These are phyloP conservation scores for Melieria picta DNA, from an alignment of 2,888 invertebrate genomes.

Conservation along the genomic window DNA sequence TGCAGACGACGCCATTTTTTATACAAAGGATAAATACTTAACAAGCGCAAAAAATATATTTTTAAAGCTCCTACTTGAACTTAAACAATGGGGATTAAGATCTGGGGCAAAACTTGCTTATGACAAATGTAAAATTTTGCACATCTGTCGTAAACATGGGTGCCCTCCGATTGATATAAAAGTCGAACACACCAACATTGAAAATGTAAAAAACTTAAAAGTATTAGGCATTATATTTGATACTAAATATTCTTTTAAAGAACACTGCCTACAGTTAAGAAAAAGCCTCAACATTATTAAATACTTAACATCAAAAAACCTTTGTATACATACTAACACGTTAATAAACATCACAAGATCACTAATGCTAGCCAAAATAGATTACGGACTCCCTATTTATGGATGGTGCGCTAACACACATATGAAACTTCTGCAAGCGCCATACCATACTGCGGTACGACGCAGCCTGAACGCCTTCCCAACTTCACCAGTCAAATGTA, in stretches of 20 bases:
- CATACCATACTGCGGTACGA: conserved; percentile 15
- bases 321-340: conserved; percentile 5
- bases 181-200: neutral
- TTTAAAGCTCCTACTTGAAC: conserved; percentile 9
- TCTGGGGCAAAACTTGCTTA: conserved; percentile 6
- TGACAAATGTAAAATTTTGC: conserved; percentile 19
- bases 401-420: conserved; percentile 12
- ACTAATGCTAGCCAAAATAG: conserved; percentile 16
- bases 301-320: conserved; percentile 3
- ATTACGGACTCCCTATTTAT: conserved; percentile 14
- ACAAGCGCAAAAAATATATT: conserved; percentile 1
- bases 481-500: conserved; percentile 16
- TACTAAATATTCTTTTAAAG: conserved; percentile 11
- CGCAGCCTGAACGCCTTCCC: conserved; percentile 14
- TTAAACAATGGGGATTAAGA: conserved; percentile 4
- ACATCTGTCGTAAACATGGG: conserved; percentile 23
- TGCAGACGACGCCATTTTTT: conserved; percentile 33
- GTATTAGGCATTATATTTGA: conserved; percentile 24
- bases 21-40: conserved; percentile 27
- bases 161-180: neutral
- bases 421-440: conserved; percentile 7
- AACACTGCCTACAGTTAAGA: conserved; percentile 10
- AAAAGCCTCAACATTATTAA: conserved; percentile 14
- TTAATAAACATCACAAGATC: neutral
- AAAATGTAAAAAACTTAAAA: conserved; percentile 6